Conservation (phyloP, 2,113 vertebrate species). For the Athene cunicularia region DNA sequence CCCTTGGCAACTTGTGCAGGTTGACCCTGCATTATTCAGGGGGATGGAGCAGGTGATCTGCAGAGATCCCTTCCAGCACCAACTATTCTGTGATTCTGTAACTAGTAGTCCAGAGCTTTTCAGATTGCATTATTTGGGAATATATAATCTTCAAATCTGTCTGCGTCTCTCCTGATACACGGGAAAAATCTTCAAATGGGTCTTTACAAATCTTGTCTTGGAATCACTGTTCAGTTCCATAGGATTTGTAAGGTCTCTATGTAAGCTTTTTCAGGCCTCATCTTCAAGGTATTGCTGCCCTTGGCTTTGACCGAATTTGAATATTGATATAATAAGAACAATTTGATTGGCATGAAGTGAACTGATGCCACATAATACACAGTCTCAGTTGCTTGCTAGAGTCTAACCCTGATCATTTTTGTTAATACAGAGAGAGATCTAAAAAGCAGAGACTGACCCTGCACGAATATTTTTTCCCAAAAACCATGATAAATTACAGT, state of each 20-base stretch:
- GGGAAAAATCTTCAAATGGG: background rate
- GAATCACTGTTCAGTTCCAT: background rate
- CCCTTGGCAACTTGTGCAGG: background rate
- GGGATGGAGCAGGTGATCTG: background rate
- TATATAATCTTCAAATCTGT: background rate
- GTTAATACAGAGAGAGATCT: background rate
- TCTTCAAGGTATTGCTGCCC: background rate
- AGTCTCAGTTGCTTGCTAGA: background rate
- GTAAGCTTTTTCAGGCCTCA: background rate
- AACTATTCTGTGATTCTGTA: background rate
- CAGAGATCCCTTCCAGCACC: background rate
- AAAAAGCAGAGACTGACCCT: background rate
- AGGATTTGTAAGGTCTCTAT: background rate
- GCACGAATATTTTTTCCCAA: background rate
- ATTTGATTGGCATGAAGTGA: background rate
- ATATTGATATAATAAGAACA: background rate
- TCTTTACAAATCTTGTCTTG: background rate
- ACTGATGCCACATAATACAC: background rate
- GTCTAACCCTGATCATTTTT: background rate
- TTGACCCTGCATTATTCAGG: background rate
- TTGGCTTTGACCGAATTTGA: background rate
- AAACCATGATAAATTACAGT: background rate
- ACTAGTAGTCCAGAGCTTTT: background rate
- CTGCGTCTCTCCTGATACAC: background rate
- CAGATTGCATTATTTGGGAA: background rate